A percentile compares a stretch with the other conserved stretches of the same genome.
phyloP scores from a whole-genome alignment of 2,797 vertebrate genomes.

The Galagoides demidoff region DNA sequence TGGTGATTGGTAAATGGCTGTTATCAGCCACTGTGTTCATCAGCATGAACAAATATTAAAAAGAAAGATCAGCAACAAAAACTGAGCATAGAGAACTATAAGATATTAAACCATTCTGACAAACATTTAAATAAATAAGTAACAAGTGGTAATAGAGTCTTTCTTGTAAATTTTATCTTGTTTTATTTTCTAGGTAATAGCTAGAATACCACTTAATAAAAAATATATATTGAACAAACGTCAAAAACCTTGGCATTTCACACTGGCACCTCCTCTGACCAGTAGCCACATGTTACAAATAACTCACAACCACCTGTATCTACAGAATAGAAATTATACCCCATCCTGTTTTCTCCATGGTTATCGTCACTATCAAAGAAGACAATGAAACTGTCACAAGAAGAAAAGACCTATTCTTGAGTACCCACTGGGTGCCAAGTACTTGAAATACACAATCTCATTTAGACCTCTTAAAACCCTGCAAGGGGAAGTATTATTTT shows the following conservation, averaged over 20 bases:
- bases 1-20: not conserved
- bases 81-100: not conserved
- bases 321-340: not conserved
- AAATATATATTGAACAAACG: not conserved
- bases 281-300: not conserved
- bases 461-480: not conserved
- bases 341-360: not conserved
- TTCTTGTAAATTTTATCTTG: not conserved
- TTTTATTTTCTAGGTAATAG: slow-evolving; percentile 1
- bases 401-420: not conserved
- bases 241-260: not conserved
- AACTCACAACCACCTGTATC: not conserved
- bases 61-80: not conserved
- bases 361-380: not conserved
- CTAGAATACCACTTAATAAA: not conserved
- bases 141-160: not conserved
- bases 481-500: not conserved
- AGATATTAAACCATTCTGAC: not conserved
- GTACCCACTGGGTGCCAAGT: no score
- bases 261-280: not conserved
- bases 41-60: not conserved
- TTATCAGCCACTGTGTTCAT: not conserved
- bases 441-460: not conserved
- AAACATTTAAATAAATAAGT: not conserved
- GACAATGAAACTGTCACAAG: not conserved